Percentiles rank a stretch among this genome's conserved stretches.
phyloP scores from a whole-genome alignment of 2,888 invertebrate genomes.

The Hololepta plana region DNA sequence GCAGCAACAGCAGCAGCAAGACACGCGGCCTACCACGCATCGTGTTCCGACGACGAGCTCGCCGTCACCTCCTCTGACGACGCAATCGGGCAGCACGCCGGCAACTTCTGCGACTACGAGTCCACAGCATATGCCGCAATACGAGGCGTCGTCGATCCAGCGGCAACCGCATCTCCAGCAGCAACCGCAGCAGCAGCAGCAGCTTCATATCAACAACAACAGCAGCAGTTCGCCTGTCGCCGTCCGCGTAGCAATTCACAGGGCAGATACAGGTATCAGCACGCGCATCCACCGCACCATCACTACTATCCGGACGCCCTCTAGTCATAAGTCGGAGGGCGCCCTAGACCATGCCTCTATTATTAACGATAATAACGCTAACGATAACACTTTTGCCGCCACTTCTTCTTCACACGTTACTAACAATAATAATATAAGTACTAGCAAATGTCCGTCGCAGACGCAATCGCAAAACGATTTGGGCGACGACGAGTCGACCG shows the following conservation, averaged over 20 bases:
- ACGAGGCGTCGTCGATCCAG: too few species aligned
- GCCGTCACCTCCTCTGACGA: conserved; percentile 26
- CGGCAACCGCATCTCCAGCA: conserved; percentile 15
- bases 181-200: conserved; percentile 25
- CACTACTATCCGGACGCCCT: conserved; percentile 33
- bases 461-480: conserved; percentile 27
- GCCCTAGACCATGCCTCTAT: conserved; percentile 32
- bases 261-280: conserved; percentile 27
- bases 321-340: conserved; percentile 35
- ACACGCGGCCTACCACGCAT: conserved; percentile 31
- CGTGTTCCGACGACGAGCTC: conserved; percentile 24
- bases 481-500: conserved; percentile 11
- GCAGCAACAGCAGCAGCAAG: conserved; percentile 16
- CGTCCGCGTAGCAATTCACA: conserved; percentile 34
- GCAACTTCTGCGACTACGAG: conserved; percentile 28
- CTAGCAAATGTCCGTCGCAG: conserved; percentile 22
- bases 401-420: too few species aligned
- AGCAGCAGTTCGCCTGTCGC: conserved; percentile 30
- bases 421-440: too few species aligned
- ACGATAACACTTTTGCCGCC: too few species aligned
- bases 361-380: conserved; percentile 5
- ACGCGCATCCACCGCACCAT: conserved; percentile 24
- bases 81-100: conserved; percentile 23
- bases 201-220: too few species aligned
- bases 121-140: conserved; percentile 17